These are phyloP conservation scores for Salminus brasiliensis DNA, from an alignment of 2,113 vertebrate species.

Conservation along the genomic window DNA sequence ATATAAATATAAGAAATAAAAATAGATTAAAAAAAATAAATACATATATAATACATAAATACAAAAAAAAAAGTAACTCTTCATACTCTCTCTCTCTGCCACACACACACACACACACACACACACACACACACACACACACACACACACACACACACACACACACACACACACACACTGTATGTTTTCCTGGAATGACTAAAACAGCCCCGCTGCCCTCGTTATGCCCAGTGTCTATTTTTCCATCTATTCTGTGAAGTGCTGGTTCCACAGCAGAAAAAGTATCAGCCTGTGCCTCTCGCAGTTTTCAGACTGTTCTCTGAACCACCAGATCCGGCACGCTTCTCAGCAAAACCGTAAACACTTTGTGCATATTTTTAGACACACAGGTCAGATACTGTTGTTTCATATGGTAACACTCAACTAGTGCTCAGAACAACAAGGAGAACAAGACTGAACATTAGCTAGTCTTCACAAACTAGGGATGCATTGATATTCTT, in stretches of 20 bases:
- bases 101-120: neutral
- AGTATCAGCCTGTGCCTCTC: neutral
- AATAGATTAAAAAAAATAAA: neutral
- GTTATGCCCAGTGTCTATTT: neutral
- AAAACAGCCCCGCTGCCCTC: neutral
- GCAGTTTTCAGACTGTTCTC: neutral
- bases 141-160: constrained; percentile 8
- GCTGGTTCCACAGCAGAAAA: neutral
- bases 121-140: neutral
- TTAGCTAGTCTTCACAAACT: too few relatives aligned
- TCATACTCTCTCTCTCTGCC: neutral
- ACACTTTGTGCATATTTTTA: neutral
- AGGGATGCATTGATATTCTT: too few relatives aligned
- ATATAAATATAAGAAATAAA: too few relatives aligned
- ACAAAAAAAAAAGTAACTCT: neutral
- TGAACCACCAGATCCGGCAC: neutral
- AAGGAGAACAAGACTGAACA: too few relatives aligned
- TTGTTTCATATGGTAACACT: too few relatives aligned
- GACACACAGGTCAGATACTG: too few relatives aligned
- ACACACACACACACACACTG: neutral
- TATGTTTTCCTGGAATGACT: neutral
- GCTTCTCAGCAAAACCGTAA: neutral
- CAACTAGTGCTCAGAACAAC: too few relatives aligned
- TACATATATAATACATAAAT: too few relatives aligned
- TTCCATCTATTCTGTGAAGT: neutral